Base-by-base conservation (phyloP, 2,888 invertebrate genomes). In the Oscheius myriophilus region DNA sequence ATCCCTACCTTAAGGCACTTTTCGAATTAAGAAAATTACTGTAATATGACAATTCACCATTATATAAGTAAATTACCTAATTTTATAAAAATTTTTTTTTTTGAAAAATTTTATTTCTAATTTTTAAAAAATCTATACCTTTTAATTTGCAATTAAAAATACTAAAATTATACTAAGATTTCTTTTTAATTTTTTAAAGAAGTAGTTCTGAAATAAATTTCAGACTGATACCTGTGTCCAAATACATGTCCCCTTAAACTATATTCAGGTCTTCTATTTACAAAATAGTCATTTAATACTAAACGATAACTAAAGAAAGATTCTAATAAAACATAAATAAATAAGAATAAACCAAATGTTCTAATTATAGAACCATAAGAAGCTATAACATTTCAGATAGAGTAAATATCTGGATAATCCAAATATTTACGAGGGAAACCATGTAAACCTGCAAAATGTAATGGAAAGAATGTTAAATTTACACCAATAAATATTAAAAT, bases 381-480 rank as follows among this genome's bases (percentile, higher is more conserved):
- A 33, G 91, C 91, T 70, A 91, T 83, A 77, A 91, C 86, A 90
- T 92, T 92, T 91, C 91, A 92, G 66, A 89, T 86, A 75, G 90
- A 88, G 83, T 90, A 92, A 25, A 89, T 88, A 87, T 92, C 91
- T 0, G 91, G 91, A 64, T 92, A 92, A 87, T 92, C 91, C 2
- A 91, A 91, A 62, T 92, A 92, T 71, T 92, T 92, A 67, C 92
- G 92, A 55, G 92, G 92, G 88, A 92, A 92, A 0, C 91, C 91
- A 39, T 89, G 89, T 88, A 91, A 86, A 62, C 91, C 91, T 87
- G 91, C 87, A 82, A 92, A 92, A 88, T 92, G 92, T 90, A 92
- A 91, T 0, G 92, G 92, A n/a, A 92, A 92, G 87, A 92, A 91
- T 0, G 92, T 92, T 89, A 92, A 86, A 89, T 92, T 93, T 80